Conservation (phyloP, 92 coral and sea anemone genomes). For the Parazoanthus swiftii region DNA sequence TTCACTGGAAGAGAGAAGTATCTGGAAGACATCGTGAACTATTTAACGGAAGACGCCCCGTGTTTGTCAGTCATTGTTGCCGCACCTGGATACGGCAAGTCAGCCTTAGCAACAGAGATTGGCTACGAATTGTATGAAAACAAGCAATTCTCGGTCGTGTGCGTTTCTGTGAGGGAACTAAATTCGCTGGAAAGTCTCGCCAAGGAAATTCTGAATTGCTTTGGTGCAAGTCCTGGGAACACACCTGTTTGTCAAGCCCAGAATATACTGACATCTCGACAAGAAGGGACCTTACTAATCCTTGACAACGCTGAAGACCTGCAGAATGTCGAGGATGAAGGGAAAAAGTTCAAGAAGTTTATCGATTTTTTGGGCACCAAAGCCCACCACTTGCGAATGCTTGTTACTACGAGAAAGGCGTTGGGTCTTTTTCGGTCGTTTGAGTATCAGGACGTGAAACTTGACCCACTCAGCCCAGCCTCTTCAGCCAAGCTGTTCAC, state of each 20-base stretch:
- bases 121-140: constrained; percentile 50
- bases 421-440: background rate
- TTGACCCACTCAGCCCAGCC: background rate
- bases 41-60: constrained; percentile 5
- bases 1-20: constrained; percentile 59
- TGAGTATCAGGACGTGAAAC: background rate
- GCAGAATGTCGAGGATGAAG: constrained; percentile 38
- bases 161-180: constrained; percentile 42
- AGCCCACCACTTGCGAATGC: constrained; percentile 51
- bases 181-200: constrained; percentile 47
- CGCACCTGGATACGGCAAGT: constrained; percentile 80
- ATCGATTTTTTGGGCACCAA: constrained; percentile 41
- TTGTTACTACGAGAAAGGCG: constrained; percentile 60
- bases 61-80: constrained; percentile 51
- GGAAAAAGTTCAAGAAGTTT: constrained; percentile 40
- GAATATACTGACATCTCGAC: constrained; percentile 21
- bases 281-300: constrained; percentile 53
- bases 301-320: constrained; percentile 79
- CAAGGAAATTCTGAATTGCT: constrained; percentile 39
- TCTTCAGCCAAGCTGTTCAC: background rate
- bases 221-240: constrained; percentile 16
- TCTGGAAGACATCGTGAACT: constrained; percentile 13
- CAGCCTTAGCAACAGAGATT: constrained; percentile 46
- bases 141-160: constrained; percentile 41
- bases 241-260: constrained; percentile 48